Base-by-base conservation (phyloP, 2,113 vertebrate species). In the Promerops cafer region DNA sequence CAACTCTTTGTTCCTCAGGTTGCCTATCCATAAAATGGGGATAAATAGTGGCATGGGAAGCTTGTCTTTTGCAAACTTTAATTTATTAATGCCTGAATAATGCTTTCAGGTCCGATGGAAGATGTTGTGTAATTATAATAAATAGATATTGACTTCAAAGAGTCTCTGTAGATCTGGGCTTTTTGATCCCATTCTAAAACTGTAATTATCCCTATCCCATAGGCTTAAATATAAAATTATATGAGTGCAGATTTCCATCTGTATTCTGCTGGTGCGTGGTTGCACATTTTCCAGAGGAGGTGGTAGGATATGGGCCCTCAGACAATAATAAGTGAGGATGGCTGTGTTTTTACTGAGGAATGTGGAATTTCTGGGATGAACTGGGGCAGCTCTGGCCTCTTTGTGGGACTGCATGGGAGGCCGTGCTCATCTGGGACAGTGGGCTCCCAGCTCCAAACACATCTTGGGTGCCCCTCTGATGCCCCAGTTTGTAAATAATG, bases 141-240 rank as follows among this genome's bases (percentile, higher is more conserved):
- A 95, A 94, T 90, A 96, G 94, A 94, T 92, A 95, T 93, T 94
- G 94, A 96, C 93, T 94, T 96, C 94, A 95, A 97, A 95, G 95
- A 81, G 83, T 89, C 91, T 97, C 95, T 66, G 44, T 60, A 96
- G 94, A 90, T 96, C 89, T 83, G 80, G 74, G 94, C 94, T 96
- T 95, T 96, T 95, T 95, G 95, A 96, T 95, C 94, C 94, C 91
- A 66, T 95, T 95, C 90, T 96, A 92, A 89, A 96, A 83, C 86
- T 22, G 42, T 92, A 95, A 97, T 96, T 96, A 96, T 94, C 86
- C 81, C 72, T 75, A 93, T 92, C 94, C 94, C 95, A 95, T 81
- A 97, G 93, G 94, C 96, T 95, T 90, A 83, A 88, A 94, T 90
- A 89, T 75, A 94, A 87, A 95, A 92, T 94, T 80, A 75, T 92